Percentiles rank a stretch among this genome's conserved stretches.
Evolutionary conservation across 2,797 vertebrate species (phyloP).

Genomic region (Garrulus glandarius): DNA sequence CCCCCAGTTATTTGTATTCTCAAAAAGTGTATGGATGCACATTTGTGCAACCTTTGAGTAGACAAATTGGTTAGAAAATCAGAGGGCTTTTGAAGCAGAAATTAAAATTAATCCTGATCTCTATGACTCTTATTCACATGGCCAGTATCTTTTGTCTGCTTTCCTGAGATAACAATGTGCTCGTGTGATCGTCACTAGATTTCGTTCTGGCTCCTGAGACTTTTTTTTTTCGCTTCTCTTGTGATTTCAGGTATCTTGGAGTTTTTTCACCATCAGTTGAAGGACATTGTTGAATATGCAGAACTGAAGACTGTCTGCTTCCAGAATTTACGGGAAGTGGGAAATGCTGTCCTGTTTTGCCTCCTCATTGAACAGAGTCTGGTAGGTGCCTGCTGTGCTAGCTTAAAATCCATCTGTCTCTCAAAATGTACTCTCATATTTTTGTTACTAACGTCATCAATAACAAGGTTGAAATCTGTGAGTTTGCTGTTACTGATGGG

Average conservation of each 20-base stretch:
- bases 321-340: constrained; percentile 97
- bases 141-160: background rate
- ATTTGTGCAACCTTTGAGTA: background rate
- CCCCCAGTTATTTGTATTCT: background rate
- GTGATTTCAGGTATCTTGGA: constrained; percentile 88
- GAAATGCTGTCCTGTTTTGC: constrained; percentile 95
- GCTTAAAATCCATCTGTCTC: background rate
- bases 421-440: background rate
- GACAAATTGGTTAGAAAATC: background rate
- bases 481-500: background rate
- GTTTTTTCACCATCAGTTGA: constrained; percentile 98
- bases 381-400: constrained; percentile 76
- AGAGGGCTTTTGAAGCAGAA: background rate
- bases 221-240: background rate
- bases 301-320: constrained; percentile 98
- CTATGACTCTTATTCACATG: fast-evolving
- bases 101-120: background rate
- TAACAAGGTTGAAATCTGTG: background rate
- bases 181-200: background rate
- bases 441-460: background rate
- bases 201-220: background rate
- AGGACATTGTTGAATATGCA: constrained; percentile 97
- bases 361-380: constrained; percentile 97
- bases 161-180: background rate
- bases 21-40: too few relatives aligned